Evolutionary conservation across 2,113 vertebrate species (phyloP).

Genomic region (Galemys pyrenaicus): DNA sequence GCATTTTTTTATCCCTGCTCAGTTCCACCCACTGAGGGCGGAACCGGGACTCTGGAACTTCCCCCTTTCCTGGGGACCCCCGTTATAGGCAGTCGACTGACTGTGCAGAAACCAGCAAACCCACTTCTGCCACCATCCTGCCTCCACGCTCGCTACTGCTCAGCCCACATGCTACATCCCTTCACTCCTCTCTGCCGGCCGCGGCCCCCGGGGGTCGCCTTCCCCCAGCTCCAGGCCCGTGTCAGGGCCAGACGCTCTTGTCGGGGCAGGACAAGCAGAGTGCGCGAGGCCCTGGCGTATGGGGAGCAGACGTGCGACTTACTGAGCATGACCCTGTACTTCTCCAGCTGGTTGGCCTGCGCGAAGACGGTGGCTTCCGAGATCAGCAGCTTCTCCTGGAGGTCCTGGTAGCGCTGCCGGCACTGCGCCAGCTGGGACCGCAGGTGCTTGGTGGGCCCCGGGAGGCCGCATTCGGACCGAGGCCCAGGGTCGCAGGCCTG

Average conservation of each 20-base stretch:
- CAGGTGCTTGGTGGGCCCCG: conserved; percentile 82
- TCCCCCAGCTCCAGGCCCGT: neutral
- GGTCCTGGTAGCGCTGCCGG: conserved; percentile 89
- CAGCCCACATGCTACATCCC: too few species aligned
- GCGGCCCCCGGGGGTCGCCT: neutral
- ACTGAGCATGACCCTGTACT: conserved; percentile 92
- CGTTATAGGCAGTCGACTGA: too few species aligned
- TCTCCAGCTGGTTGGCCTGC: conserved; percentile 93
- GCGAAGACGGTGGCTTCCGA: conserved; percentile 94
- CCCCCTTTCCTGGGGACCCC: too few species aligned
- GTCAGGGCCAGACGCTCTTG: neutral
- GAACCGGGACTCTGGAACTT: too few species aligned
- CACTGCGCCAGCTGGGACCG: conserved; percentile 86
- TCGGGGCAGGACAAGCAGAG: neutral
- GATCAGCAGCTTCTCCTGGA: conserved; percentile 93
- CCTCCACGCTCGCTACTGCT: neutral
- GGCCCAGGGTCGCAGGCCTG: conserved; percentile 67
- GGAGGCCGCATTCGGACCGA: conserved; percentile 75
- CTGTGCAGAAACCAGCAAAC: neutral
- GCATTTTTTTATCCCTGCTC: too few species aligned
- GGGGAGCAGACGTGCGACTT: conserved; percentile 78
- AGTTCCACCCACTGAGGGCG: too few species aligned
- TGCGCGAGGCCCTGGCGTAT: neutral
- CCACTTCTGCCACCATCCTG: neutral
- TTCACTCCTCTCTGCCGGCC: neutral